Evolutionary conservation across 2,888 invertebrate genomes (phyloP), one percentile per base, ranked within the genome.

Genomic region (Habroteleia sp.): DNA sequence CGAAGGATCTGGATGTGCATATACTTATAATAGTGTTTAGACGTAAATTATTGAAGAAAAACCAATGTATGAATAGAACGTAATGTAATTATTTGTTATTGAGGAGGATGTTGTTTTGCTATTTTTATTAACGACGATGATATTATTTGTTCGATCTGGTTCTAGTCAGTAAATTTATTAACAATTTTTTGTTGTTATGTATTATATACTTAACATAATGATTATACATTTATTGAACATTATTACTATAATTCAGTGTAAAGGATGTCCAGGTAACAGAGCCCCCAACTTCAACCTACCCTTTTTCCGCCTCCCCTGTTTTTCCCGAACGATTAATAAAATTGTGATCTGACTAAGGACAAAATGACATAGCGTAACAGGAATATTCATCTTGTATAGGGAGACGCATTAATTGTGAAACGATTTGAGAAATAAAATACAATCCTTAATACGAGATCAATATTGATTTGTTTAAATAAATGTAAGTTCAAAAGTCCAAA

Each of bases 401-500:
- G 82, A 82, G 83, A 84, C 83, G 83, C 86, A 85, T 87, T 86
- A 83, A 82, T 83, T 84, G 85, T 86, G 81, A 84, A 85, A 85
- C 84, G 82, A 86, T 84, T 84, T 76, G 71, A 72, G 71, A 76
- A 66, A 62, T 85, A 84, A 83, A 84, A 86, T 84, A 84, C 82
- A 87, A 87, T 85, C 86, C 85, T 84, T 87, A 88, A 86, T 86
- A 87, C 86, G 87, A 87, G 88, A 85, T 88, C 86, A 87, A 88
- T 88, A 88, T 88, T 88, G 87, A 88, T 88, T 88, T 88, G 88
- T 88, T 88, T 88, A 87, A 88, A 88, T 88, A 88, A 88, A 88
- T 88, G 87, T 88, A 88, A 88, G 86, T 87, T 88, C 80, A 79
- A 88, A 88, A 88, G 87, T 84, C 83, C 83, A 84, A 80, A 42